Evolutionary conservation across 1,140 invertebrate genomes (phyloP), one percentile per base, ranked within the genome.

Genomic region (Bombus cullumanus): DNA sequence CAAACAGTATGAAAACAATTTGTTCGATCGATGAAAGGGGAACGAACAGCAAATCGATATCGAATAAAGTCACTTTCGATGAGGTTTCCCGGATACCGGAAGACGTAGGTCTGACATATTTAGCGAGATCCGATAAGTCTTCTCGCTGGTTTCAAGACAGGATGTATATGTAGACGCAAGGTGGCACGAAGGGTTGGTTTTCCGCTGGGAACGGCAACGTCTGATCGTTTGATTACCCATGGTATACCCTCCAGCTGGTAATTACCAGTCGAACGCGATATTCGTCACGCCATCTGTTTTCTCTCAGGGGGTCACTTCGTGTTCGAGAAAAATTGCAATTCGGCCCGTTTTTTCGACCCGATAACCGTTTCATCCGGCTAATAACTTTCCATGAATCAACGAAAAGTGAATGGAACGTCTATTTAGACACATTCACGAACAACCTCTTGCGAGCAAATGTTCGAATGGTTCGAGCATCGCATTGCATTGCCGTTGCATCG

Each of bases 211-310:
- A 91, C 81, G 31, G 73, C 57, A 85, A 88, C 89, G 86, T 88
- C 89, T 86, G 83, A 90, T 81, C 86, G 77, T 91, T 86, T 90
- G 86, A 91, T 90, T 91, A 88, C 82, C 81, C 89, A 79, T 41
- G 81, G 83, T 88, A 86, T 90, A 90, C 64, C 80, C 81, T 79
- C 73, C 74, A 66, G 69, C 25, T 41, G 25, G 87, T 91, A 92
- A 92, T 92, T 92, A 92, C 90, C 68, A 91, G 85, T 91, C 85
- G 83, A 87, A 89, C 78, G 78, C 92, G 86, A 92, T 92, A 92
- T 90, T 92, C 91, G 90, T 90, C 92, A 90, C 90, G 90, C 90
- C 92, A 92, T 91, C 89, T 92, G 91, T 13, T 76, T 64, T 90
- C 88, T 92, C 81, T 91, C 86, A 86, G 82, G 66, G 59, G 73